Conservation (phyloP, 2,888 invertebrate genomes). For the Oligia fasciuncula region DNA sequence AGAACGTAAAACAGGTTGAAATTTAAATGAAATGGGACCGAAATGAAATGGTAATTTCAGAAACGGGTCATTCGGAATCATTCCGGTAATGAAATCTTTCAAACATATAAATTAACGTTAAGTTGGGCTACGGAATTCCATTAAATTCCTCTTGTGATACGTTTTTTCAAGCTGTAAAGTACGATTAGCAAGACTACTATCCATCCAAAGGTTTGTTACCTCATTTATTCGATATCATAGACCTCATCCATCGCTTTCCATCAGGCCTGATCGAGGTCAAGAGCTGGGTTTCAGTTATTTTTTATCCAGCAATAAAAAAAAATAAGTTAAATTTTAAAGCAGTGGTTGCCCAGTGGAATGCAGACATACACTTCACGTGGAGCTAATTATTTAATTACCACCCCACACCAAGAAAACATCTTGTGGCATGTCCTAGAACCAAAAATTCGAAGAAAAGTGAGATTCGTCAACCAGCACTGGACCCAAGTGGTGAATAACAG, state of each 20-base stretch:
- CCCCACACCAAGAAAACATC: not conserved
- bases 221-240: not conserved
- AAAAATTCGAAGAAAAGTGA: not conserved
- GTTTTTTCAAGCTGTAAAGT: not conserved
- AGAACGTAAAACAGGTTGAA: slow-evolving; percentile 46
- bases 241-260: not conserved
- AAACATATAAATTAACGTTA: slow-evolving; percentile 30
- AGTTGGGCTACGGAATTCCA: slow-evolving; percentile 15
- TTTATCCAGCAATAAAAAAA: not conserved
- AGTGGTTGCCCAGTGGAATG: not conserved
- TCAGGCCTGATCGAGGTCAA: not conserved
- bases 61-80: slow-evolving; percentile 53
- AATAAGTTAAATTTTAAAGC: not conserved
- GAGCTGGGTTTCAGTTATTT: not conserved
- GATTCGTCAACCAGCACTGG: not conserved
- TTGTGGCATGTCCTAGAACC: not conserved
- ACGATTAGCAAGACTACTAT: not conserved
- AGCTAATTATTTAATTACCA: not conserved
- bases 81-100: slow-evolving; percentile 49
- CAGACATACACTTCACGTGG: not conserved
- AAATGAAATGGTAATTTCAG: slow-evolving; percentile 57
- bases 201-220: not conserved
- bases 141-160: not conserved
- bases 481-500: not conserved
- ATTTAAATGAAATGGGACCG: slow-evolving; percentile 46